Base-by-base conservation (phyloP, 2,888 invertebrate species). In the Stenotaenia linearis region DNA sequence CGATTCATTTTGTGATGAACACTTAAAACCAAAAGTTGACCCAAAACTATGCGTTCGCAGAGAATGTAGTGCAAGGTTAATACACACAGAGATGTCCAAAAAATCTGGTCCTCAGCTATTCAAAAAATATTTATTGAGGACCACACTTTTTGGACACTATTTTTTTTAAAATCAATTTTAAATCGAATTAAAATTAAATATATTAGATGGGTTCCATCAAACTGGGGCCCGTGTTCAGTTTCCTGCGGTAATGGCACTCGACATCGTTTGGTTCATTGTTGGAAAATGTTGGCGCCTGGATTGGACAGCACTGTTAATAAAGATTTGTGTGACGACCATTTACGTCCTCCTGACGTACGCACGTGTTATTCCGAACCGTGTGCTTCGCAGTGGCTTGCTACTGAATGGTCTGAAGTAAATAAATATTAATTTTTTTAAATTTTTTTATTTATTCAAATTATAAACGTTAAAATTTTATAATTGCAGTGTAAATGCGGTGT, bases 361-460 rank as follows among this genome's bases (percentile, higher is more conserved):
- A n/a, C 18, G 23, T 75, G 75, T 75, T 30, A 32, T 30, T 32
- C 35, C n/a, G 30, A 30, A 25, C 30, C 35, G 7, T 75, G 75
- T 75, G 25, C 6, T 15, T 35, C 75, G 0, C 75, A 75, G 9
- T 75, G 75, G 75, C n/a, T 30, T 25, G 75, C 28, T 28, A 32
- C 75, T n/a, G 75, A 75, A 75, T 75, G 75, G 75, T 75, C 75
- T 3, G 10, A 28, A 18, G 75, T 75, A 32, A 75, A n/a, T n/a
- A n/a, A n/a, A n/a, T n/a, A 25, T 3, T 25, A 75, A 32, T 2
- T 32, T 35, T 5, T 18, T 35, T n/a, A 1, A 18, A 75, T 32
- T 18, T 35, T 28, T 18, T n/a, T n/a, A 30, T 75, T 75, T 75
- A 21, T 25, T 21, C n/a, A n/a, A n/a, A n/a, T n/a, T n/a, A n/a